A percentile compares a stretch with the other conserved stretches of the same genome.
phyloP scores from a whole-genome alignment of 2,797 vertebrate genomes.

The Muscicapa comitata region DNA sequence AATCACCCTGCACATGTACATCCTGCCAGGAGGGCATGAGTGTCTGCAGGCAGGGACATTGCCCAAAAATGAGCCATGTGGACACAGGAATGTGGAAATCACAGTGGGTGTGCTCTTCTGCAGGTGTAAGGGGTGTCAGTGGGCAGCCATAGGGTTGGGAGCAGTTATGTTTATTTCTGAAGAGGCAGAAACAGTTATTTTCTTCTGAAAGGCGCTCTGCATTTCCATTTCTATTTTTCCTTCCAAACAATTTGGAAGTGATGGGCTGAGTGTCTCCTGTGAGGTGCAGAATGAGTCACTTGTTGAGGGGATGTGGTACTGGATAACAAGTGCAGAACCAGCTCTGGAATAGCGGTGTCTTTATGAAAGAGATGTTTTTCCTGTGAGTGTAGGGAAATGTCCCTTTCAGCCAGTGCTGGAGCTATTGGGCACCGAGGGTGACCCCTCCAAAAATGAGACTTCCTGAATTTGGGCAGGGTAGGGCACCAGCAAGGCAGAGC shows the following conservation, averaged over 20 bases:
- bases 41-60: neutral
- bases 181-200: neutral
- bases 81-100: neutral
- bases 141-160: neutral
- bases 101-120: accelerated
- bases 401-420: neutral
- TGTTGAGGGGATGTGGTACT: neutral
- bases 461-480: neutral
- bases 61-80: neutral
- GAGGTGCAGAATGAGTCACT: neutral
- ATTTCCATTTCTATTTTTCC: neutral
- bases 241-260: neutral
- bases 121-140: neutral
- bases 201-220: neutral
- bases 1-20: accelerated
- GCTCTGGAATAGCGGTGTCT: neutral
- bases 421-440: neutral
- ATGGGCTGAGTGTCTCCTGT: neutral
- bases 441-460: neutral
- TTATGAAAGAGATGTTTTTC: neutral
- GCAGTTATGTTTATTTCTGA: neutral
- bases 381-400: neutral
- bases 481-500: neutral
- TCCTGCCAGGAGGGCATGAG: neutral
- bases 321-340: neutral